Evolutionary conservation across 64 coral and sea anemone species (phyloP).

Genomic region (Anthopleura sola): DNA sequence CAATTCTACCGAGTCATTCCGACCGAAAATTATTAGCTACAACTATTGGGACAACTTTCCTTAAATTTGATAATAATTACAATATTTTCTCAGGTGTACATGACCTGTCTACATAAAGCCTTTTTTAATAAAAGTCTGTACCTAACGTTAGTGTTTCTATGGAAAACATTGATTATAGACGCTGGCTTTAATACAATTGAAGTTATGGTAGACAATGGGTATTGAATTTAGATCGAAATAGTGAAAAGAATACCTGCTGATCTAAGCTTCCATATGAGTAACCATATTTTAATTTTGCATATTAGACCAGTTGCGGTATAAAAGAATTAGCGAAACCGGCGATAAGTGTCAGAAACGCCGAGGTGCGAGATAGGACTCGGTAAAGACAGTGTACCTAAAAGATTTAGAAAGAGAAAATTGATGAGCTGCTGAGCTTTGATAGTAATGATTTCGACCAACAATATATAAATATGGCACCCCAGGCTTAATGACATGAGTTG

Average conservation of each 20-base stretch:
- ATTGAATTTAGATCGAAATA: not conserved
- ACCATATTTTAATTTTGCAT: constrained; percentile 2
- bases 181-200: not conserved
- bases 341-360: not conserved
- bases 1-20: not conserved
- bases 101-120: not conserved
- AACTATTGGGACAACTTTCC: not conserved
- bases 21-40: not conserved
- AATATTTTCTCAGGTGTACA: not conserved
- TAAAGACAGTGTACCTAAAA: not conserved
- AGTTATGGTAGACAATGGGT: not conserved
- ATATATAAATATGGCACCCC: not conserved
- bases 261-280: not conserved
- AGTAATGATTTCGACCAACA: not conserved
- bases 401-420: not conserved
- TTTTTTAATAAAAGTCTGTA: not conserved
- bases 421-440: not conserved
- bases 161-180: not conserved
- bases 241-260: not conserved
- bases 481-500: not conserved
- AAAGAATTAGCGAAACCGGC: not conserved
- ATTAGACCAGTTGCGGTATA: not conserved
- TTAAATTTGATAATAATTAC: not conserved
- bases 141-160: not conserved
- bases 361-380: not conserved